phyloP scores from a whole-genome alignment of 2,113 vertebrate species.

The Gavialis gangeticus region DNA sequence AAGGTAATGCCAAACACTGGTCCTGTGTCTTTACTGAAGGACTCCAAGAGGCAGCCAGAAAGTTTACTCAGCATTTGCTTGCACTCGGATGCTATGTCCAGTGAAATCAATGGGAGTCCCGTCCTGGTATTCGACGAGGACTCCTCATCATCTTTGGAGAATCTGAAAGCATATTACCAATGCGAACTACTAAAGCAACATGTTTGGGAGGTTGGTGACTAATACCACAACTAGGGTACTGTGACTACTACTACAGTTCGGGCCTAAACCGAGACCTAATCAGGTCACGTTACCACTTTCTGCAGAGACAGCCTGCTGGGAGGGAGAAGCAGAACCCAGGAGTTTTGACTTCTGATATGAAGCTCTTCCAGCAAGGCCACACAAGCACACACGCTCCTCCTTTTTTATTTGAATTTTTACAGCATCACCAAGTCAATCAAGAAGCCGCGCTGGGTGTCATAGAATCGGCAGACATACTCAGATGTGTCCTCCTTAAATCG shows the following conservation, averaged over 20 bases:
- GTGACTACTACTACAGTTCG: no score
- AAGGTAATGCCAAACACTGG: not conserved
- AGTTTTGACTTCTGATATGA: not conserved
- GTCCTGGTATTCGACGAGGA: not conserved
- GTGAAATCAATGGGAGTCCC: not conserved
- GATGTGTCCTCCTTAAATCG: not conserved
- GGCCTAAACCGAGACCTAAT: no score
- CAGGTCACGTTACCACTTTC: no score
- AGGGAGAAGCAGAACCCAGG: not conserved
- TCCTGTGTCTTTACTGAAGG: not conserved
- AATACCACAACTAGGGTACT: not conserved
- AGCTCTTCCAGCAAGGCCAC: not conserved
- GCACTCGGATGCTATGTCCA: not conserved
- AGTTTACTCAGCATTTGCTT: not conserved
- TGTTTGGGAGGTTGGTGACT: not conserved
- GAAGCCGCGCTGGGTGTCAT: not conserved
- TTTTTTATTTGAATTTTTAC: accelerated
- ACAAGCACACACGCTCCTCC: not conserved
- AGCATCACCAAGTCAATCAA: not conserved
- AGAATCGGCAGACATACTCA: not conserved
- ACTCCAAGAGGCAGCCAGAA: not conserved
- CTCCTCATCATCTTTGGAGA: not conserved
- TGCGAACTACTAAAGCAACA: not conserved
- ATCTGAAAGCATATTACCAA: not conserved
- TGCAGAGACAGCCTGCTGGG: not conserved